Base-by-base conservation (phyloP, 2,113 vertebrate species). In the Pelecanoides urinatrix region DNA sequence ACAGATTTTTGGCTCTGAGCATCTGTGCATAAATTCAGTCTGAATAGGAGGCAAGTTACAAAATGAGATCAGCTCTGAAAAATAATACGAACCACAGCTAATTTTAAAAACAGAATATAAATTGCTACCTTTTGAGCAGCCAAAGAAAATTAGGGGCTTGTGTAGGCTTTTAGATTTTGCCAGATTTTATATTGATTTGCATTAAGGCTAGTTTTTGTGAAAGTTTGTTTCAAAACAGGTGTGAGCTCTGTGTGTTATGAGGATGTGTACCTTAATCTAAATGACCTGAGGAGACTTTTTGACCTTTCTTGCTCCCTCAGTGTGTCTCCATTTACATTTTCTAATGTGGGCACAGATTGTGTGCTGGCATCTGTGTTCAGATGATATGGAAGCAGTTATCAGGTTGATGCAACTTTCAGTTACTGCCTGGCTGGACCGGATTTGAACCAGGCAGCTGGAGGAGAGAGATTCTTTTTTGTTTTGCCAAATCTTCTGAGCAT, bases 41-140 rank as follows among this genome's bases (percentile, higher is more conserved):
- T 76, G 89, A 96, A 92, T 19, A 86, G 78, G 70, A 90, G 90
- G 62, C 25, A 55, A 72, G 67, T 67, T 91, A 91, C 44, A 80
- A 90, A 96, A 96, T 90, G 86, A 96, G 67, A 80, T 97, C 96
- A 94, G 80, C 74, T 92, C 89, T 85, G 67, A 94, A 66, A 94
- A 95, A 83, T 68, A 77, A 88, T 86, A 81, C 49, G 56, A 91
- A 83, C 74, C 71, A 76, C 23, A 53, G 74, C 74, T 93, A 59
- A 68, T 92, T 91, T 78, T 59, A n/a, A 65, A 76, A 65, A 80
- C 40, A 6, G 22, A 88, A 78, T 91, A 94, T 71, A 78, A 93
- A 85, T 87, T 89, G 66, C 58, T 92, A 66, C 27, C 49, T 94
- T 89, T 88, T 81, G 81, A 91, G 78, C 74, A 86, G 55, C 71